Base-by-base conservation (phyloP, 2,113 vertebrate genomes). In the Istiophorus platypterus region DNA sequence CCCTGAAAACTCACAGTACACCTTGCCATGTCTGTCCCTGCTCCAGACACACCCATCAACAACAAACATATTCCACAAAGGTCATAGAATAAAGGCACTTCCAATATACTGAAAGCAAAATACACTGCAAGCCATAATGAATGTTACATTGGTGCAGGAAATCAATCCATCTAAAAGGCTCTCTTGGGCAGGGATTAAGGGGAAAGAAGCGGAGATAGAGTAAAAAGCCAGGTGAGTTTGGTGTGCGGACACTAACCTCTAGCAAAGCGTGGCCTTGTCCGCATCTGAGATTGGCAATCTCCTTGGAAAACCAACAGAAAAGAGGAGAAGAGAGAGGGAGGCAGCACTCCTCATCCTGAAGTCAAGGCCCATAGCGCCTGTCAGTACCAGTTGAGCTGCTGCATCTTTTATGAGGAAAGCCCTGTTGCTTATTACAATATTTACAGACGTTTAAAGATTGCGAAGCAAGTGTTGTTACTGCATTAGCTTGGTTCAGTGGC, bases 401-500 rank as follows among this genome's bases (percentile, higher is more conserved):
- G 93, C 92, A 93, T 95, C 90, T 94, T 95, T 94, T 85, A 93
- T 93, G 89, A 95, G 91, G 76, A 87, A 88, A 88, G 81, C 80
- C 87, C 89, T 88, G 88, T 93, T 94, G 90, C 88, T 93, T 93
- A 93, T 93, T 94, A 93, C 90, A 93, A 93, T 92, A 91, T 93
- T 92, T 93, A 92, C 92, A 92, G 89, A 91, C 85, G 85, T 91
- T 92, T 89, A 90, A 86, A 88, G 80, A 93, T 90, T 89, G 87
- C 64, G 39, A 88, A 80, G 86, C 18, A 22, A 85, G 87, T 87
- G 85, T 87, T 91, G 89, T 90, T 90, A 85, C 90, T 85, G 87
- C 89, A 84, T 92, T 92, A 89, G 89, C 70, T 74, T 83, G 89
- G 79, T 86, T 81, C 82, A 62, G 88, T 90, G 89, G 86, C 90